Conservation (phyloP, 2,113 vertebrate genomes). For the Lepisosteus oculatus region DNA sequence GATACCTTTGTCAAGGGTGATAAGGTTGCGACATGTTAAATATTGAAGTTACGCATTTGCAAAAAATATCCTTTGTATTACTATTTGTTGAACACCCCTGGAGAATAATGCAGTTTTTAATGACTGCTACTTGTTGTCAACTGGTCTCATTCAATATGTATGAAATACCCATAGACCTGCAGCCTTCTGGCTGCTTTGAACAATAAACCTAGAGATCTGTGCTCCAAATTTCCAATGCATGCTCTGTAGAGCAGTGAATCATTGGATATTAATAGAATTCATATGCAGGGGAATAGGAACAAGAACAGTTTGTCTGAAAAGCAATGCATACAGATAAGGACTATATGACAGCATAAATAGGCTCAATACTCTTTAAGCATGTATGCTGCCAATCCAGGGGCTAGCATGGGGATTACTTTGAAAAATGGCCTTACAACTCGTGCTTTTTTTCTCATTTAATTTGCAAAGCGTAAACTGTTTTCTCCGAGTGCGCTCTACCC, state of each 20-base stretch:
- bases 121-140: no score
- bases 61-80: no score
- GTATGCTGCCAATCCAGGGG: conserved; percentile 11
- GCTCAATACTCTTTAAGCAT: conserved; percentile 17
- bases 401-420: not conserved
- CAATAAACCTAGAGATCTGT: conserved; percentile 1
- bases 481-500: no score
- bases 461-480: no score
- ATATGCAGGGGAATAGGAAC: conserved; percentile 24
- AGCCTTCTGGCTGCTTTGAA: not conserved
- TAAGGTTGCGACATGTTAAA: no score
- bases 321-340: conserved; percentile 52
- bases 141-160: not conserved
- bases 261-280: conserved; percentile 35
- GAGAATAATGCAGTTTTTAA: no score
- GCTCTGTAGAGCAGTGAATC: conserved; percentile 25
- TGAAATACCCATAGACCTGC: not conserved
- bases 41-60: no score
- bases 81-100: no score
- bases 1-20: no score
- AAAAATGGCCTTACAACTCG: not conserved
- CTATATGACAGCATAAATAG: conserved; percentile 8
- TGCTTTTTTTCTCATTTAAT: not conserved
- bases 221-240: conserved; percentile 24
- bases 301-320: conserved; percentile 28